Evolutionary conservation across 23 tunicate genomes (phyloP).

Genomic region (Halocynthia roretzi): DNA sequence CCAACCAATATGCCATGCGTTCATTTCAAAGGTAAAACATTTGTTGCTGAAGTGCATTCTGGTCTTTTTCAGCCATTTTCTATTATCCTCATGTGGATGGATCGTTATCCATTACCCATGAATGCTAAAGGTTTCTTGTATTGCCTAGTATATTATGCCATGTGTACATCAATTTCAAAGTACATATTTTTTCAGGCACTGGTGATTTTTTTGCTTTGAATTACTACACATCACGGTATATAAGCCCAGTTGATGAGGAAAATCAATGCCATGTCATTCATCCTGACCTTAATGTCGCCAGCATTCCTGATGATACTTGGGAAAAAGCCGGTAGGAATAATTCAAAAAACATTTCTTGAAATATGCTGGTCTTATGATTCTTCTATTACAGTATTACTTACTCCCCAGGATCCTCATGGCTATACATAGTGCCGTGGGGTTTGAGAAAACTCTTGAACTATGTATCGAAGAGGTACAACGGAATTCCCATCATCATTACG

Average conservation of each 20-base stretch:
- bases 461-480: conserved; percentile 50
- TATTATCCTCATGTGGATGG: no score
- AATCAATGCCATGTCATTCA: conserved; percentile 29
- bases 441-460: conserved; percentile 54
- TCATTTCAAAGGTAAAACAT: no score
- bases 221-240: conserved; percentile 70
- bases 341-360: background rate
- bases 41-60: no score
- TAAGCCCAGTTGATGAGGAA: conserved; percentile 33
- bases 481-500: conserved; percentile 65
- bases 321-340: conserved; percentile 67
- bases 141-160: no score
- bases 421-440: conserved; percentile 82
- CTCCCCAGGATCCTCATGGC: conserved; percentile 65
- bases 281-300: conserved; percentile 55
- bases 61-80: no score
- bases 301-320: conserved; percentile 54
- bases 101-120: no score
- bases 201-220: conserved; percentile 81
- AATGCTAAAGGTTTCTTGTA: no score
- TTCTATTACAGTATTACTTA: background rate
- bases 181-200: conserved; percentile 35
- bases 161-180: background rate
- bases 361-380: background rate
- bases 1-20: no score